A percentile compares a stretch with the other conserved stretches of the same genome.
Evolutionary conservation across 2,113 vertebrate species (phyloP).

Genomic region (Nothoprocta pentlandii): DNA sequence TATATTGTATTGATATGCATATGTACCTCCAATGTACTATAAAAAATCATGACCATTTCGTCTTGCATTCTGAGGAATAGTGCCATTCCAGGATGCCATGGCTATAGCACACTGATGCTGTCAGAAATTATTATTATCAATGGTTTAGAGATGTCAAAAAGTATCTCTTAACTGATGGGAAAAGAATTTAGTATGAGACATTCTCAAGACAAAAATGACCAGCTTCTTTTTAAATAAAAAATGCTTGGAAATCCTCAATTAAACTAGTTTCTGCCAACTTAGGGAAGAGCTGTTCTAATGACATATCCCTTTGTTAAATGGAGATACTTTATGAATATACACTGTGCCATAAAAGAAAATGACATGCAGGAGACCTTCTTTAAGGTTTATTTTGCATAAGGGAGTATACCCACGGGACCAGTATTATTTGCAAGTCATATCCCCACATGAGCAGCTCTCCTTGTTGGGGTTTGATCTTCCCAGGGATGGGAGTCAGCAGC

Average conservation of each 20-base stretch:
- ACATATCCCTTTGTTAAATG: neutral
- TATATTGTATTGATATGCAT: neutral
- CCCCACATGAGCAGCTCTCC: neutral
- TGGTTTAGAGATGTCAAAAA: constrained; percentile 33
- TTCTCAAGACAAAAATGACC: constrained; percentile 25
- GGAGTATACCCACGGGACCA: neutral
- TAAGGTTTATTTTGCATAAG: neutral
- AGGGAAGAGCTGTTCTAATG: neutral
- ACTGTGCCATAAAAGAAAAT: neutral
- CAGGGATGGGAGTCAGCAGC: neutral
- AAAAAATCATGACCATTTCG: neutral
- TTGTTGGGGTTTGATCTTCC: neutral
- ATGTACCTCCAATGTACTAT: neutral
- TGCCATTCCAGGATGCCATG: neutral
- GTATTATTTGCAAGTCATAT: neutral
- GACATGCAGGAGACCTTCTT: neutral
- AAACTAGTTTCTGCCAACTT: neutral
- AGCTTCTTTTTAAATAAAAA: neutral
- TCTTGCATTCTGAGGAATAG: neutral
- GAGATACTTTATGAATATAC: neutral
- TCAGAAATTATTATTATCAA: constrained; percentile 34
- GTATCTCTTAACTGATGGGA: constrained; percentile 18
- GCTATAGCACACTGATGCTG: constrained; percentile 2
- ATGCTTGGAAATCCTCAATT: neutral
- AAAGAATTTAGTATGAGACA: neutral